A percentile compares a stretch with the other conserved stretches of the same genome.
Evolutionary conservation across 2,113 vertebrate genomes (phyloP).

Genomic region (Mesitornis unicolor): DNA sequence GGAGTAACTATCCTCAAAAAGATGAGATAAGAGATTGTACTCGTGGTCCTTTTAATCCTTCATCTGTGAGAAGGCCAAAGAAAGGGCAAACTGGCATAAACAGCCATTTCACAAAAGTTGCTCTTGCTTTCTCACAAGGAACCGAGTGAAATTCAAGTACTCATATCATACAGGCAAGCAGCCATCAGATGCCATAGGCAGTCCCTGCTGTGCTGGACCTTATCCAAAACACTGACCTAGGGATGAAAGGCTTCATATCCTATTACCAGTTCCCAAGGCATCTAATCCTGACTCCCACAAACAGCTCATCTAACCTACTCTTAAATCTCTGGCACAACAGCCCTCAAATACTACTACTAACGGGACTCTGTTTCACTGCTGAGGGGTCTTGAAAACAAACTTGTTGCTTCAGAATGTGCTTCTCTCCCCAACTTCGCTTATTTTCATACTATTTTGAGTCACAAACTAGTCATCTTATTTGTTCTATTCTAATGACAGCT

Average conservation of each 20-base stretch:
- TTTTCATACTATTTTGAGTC: not conserved
- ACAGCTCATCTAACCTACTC: not conserved
- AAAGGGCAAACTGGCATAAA: not conserved
- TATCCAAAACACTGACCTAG: not conserved
- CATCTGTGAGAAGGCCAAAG: not conserved
- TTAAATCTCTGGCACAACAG: not conserved
- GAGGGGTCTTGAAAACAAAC: not conserved
- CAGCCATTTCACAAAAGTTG: not conserved
- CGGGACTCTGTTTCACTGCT: not conserved
- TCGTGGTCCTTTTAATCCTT: not conserved
- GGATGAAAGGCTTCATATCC: constrained; percentile 24
- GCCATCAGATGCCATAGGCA: not conserved
- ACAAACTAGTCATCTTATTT: not conserved
- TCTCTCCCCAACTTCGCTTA: not conserved
- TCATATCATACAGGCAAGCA: not conserved
- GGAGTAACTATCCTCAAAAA: not conserved
- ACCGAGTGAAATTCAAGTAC: not conserved
- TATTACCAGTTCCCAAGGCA: constrained; percentile 35
- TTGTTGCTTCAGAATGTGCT: not conserved
- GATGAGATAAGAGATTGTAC: not conserved
- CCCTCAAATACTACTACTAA: not conserved
- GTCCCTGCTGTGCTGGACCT: not conserved
- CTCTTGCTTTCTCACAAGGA: not conserved
- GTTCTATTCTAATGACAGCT: not conserved
- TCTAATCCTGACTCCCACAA: constrained; percentile 2